Percentiles rank a stretch among this genome's conserved stretches.
phyloP scores from a whole-genome alignment of 2,888 invertebrate genomes.

The Andrena marginata region DNA sequence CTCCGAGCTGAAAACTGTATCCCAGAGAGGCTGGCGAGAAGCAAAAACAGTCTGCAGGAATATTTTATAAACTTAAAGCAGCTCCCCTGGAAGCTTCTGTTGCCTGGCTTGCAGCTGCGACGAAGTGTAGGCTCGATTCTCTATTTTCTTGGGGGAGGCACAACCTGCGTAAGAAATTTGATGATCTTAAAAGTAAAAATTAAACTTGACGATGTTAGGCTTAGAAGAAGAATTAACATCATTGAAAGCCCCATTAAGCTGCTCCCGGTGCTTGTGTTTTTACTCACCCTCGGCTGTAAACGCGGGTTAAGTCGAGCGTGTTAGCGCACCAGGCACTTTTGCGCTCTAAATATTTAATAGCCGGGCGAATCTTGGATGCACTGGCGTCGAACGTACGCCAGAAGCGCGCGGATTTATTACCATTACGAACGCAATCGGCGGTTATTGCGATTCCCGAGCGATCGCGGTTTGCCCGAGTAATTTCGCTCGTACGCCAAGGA shows the following conservation, averaged over 20 bases:
- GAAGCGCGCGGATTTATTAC: constrained; percentile 19
- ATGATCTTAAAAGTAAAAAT: too few relatives aligned
- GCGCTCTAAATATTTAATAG: constrained; percentile 40
- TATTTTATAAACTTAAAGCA: too few relatives aligned
- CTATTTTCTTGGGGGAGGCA: too few relatives aligned
- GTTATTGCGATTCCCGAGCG: constrained; percentile 17
- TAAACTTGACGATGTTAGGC: constrained; percentile 15
- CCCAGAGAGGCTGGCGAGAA: too few relatives aligned
- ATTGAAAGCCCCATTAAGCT: constrained; percentile 48
- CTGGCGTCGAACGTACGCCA: background rate
- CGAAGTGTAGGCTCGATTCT: too few relatives aligned
- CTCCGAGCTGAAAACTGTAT: too few relatives aligned
- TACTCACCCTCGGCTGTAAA: background rate
- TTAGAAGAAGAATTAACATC: constrained; percentile 36
- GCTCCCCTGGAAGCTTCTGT: too few relatives aligned
- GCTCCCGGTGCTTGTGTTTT: background rate
- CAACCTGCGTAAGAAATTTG: too few relatives aligned
- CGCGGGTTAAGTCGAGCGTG: background rate
- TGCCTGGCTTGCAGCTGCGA: too few relatives aligned
- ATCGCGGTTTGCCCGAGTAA: constrained; percentile 11
- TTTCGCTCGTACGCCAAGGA: constrained; percentile 12
- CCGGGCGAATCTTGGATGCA: background rate
- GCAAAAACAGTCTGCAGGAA: too few relatives aligned
- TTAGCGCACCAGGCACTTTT: constrained; percentile 2
- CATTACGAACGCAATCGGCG: constrained; percentile 17